phyloP scores from a whole-genome alignment of 2,113 vertebrate genomes.

The Tenrec ecaudatus region DNA sequence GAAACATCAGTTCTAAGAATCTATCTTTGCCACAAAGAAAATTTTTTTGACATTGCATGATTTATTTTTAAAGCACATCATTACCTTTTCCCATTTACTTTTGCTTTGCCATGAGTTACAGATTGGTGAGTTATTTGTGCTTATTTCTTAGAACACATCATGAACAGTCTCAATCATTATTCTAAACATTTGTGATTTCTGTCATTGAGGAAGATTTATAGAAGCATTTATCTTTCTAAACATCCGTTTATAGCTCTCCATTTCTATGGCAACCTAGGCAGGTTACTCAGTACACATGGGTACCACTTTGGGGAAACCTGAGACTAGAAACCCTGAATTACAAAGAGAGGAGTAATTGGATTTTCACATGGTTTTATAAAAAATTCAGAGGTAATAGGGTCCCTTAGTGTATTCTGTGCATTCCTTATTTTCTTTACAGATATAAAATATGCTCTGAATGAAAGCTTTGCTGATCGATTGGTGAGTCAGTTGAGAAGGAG shows the following conservation, averaged over 20 bases:
- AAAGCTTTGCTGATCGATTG: conserved; percentile 65
- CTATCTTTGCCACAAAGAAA: neutral
- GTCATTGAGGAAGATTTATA: conserved; percentile 71
- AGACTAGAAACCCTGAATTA: conserved; percentile 70
- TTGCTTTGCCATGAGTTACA: conserved; percentile 4
- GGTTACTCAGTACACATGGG: conserved; percentile 40
- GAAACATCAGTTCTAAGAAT: neutral
- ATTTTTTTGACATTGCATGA: neutral
- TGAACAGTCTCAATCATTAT: conserved; percentile 57
- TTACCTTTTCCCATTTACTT: conserved; percentile 35
- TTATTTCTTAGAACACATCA: conserved; percentile 14
- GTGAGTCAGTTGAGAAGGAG: conserved; percentile 50
- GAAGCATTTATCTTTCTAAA: conserved; percentile 64
- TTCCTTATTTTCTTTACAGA: conserved; percentile 54
- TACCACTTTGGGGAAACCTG: conserved; percentile 57
- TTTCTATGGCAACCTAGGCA: conserved; percentile 75
- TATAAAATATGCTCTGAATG: conserved; percentile 58
- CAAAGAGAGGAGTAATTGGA: conserved; percentile 39
- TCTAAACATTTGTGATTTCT: conserved; percentile 47
- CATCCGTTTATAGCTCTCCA: conserved; percentile 63
- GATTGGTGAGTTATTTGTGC: conserved; percentile 54
- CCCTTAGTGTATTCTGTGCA: rapidly evolving
- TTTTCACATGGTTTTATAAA: conserved; percentile 9
- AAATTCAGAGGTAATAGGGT: neutral
- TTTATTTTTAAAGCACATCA: conserved; percentile 15